Evolutionary conservation across 2,888 invertebrate species (phyloP).

Genomic region (Leptodirus hochenwartii): DNA sequence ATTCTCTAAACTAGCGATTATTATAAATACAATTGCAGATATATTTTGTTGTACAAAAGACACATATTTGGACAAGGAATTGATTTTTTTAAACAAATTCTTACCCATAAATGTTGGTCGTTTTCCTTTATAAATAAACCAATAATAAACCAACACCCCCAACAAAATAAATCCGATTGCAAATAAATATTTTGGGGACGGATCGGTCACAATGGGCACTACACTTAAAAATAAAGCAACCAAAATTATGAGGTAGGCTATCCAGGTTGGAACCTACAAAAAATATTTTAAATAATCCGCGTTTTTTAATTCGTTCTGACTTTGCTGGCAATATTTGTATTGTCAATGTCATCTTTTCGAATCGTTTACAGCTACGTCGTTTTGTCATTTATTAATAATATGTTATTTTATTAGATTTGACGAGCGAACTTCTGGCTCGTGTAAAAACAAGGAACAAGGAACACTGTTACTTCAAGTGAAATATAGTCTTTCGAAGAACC

Average conservation of each 20-base stretch:
- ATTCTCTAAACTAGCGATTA: neutral
- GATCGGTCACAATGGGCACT: constrained; percentile 56
- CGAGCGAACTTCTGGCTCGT: too few species aligned
- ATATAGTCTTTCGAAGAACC: too few species aligned
- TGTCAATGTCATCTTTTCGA: too few species aligned
- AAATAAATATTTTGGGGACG: constrained; percentile 57
- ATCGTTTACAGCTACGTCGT: too few species aligned
- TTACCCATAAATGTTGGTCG: constrained; percentile 45
- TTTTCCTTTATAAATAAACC: constrained; percentile 53
- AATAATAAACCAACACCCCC: constrained; percentile 52
- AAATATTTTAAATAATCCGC: neutral
- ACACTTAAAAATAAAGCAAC: constrained; percentile 55
- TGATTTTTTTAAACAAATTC: constrained; percentile 16
- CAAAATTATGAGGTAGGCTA: constrained; percentile 53
- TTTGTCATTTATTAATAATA: too few species aligned
- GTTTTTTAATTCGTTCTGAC: neutral
- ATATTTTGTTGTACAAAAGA: too few species aligned
- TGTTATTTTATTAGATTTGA: too few species aligned
- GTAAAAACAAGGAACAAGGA: too few species aligned
- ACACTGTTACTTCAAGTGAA: too few species aligned
- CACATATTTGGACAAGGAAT: neutral
- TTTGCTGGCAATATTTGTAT: too few species aligned
- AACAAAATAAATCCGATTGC: constrained; percentile 51
- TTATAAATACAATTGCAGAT: constrained; percentile 6
- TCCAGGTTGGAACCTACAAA: constrained; percentile 42